Conservation (phyloP, 2,888 invertebrate species). For the Acanthococcus lagerstroemiae region DNA sequence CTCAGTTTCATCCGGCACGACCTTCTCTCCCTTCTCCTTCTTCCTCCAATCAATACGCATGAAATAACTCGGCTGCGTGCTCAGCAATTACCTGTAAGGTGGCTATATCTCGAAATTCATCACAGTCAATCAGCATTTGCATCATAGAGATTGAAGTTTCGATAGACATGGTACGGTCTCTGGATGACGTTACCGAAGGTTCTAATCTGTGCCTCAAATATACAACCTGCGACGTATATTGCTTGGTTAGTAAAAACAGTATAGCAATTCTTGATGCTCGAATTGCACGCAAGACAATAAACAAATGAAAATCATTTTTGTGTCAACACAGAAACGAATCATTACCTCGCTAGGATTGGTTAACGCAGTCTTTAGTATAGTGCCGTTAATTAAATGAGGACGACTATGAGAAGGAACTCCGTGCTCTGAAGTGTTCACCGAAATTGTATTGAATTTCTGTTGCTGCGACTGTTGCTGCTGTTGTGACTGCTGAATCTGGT, state of each 20-base stretch:
- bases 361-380: slow-evolving; percentile 85
- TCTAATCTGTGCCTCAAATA: slow-evolving; percentile 79
- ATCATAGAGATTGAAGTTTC: slow-evolving; percentile 82
- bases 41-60: too few species aligned
- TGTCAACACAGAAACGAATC: too few species aligned
- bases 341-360: slow-evolving; percentile 81
- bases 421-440: slow-evolving; percentile 39
- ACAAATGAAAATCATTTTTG: too few species aligned
- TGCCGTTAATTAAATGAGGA: slow-evolving; percentile 77
- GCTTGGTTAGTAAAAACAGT: too few species aligned
- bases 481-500: slow-evolving; percentile 8
- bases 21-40: too few species aligned
- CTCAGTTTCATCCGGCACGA: too few species aligned
- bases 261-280: too few species aligned
- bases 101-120: slow-evolving; percentile 92
- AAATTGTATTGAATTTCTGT: slow-evolving; percentile 12
- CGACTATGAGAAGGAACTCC: slow-evolving; percentile 47
- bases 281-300: too few species aligned
- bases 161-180: slow-evolving; percentile 67
- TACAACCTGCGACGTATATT: slow-evolving; percentile 50
- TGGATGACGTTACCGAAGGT: slow-evolving; percentile 76
- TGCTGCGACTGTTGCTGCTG: slow-evolving; percentile 2
- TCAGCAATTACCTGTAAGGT: slow-evolving; percentile 59
- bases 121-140: slow-evolving; percentile 86
- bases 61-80: too few species aligned